Evolutionary conservation across 2,888 invertebrate genomes (phyloP), one percentile per base, ranked within the genome.

Genomic region (Oscheius myriophilus): DNA sequence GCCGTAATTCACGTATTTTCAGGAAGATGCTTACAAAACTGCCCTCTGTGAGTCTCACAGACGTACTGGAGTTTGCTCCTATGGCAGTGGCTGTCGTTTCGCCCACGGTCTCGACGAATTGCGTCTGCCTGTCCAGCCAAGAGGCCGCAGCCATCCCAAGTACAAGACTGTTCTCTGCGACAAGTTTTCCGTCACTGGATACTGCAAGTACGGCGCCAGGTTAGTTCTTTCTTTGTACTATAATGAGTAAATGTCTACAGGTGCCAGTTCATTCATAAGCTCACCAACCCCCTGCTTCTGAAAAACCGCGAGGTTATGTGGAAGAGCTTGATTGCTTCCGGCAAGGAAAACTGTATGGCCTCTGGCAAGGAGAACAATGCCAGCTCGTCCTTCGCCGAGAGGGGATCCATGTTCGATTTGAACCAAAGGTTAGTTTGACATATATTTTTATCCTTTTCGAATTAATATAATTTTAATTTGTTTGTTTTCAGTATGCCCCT

Each of bases 91-190:
- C 12, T 80, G 79, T 66, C 49, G 79, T 54, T 80, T 80, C 63
- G 79, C 79, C 11, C 79, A 80, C 49, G 75, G 69, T 18, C 69
- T 75, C 6, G 69, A 75, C 18, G 78, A 80, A 59, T 69, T 80
- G 23, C 69, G 79, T 9, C 69, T 75, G 12, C 79, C 76, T 43
- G 51, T 77, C 53, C 69, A 79, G 79, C 73, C 76, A 14, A 75
- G 80, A 33, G 80, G 80, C 57, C 58, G 75, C 9, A 71, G 71
- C 52, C 80, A 80, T 73, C 80, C 80, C 54, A 80, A 80, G 68
- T 80, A 80, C 75, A 80, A 80, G 69, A 80, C 80, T 18, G 75
- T 76, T 21, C 74, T 80, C 23, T 80, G 80, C 53, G 78, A 78
- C 69, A 80, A 80, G 67, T 80, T 80, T 64, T 72, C 72, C 43